Conservation (phyloP, 1,140 invertebrate genomes). For the Zaprionus ornatus region DNA sequence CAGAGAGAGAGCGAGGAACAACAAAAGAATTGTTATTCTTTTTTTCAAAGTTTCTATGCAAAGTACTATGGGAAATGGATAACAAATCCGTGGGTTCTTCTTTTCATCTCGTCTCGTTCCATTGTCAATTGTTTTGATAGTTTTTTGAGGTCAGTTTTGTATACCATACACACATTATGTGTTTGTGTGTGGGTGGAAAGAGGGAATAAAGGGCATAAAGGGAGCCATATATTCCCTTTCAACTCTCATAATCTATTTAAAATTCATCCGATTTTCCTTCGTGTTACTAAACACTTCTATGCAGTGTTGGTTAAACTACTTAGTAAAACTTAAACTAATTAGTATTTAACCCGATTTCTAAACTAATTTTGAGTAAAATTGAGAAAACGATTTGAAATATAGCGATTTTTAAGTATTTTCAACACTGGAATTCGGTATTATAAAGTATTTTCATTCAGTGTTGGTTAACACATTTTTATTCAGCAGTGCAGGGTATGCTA, state of each 20-base stretch:
- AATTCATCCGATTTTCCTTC: not conserved
- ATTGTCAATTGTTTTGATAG: constrained; percentile 44
- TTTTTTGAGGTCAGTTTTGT: constrained; percentile 40
- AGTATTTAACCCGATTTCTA: too few relatives aligned
- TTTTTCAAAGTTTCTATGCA: constrained; percentile 22
- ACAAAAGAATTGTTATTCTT: constrained; percentile 34
- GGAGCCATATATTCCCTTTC: not conserved
- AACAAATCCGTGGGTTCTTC: constrained; percentile 60
- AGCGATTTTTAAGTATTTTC: too few relatives aligned
- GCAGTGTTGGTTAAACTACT: not conserved
- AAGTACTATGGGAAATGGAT: constrained; percentile 57
- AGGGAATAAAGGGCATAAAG: not conserved
- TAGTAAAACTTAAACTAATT: too few relatives aligned
- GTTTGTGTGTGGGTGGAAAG: not conserved
- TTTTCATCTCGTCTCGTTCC: constrained; percentile 14
- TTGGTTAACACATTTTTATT: not conserved
- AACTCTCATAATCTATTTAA: not conserved
- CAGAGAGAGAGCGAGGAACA: constrained; percentile 11
- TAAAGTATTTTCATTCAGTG: not conserved
- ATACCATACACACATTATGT: not conserved
- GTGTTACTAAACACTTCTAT: not conserved
- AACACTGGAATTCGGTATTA: too few relatives aligned
- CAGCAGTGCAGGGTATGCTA: not conserved
- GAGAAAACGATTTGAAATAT: too few relatives aligned
- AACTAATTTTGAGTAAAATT: too few relatives aligned